Evolutionary conservation across 1,140 invertebrate genomes (phyloP), one percentile per base, ranked within the genome.

Genomic region (Platyura marginata): DNA sequence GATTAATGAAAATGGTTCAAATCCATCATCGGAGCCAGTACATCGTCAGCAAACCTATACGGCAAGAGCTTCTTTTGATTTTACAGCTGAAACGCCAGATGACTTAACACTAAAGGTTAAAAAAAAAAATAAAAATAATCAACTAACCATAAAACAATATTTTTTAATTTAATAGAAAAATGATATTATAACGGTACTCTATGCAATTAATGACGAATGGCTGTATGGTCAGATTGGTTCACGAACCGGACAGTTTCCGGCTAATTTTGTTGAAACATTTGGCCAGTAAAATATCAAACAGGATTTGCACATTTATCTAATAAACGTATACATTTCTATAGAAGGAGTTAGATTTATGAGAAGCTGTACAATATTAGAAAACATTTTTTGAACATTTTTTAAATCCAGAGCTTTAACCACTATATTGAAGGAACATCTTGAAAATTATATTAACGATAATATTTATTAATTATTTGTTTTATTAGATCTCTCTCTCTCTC

Each of bases 151-250:
- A n/a, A 13, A 13, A 8, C 6, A 29, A 8, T 8, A 29, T 29
- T 8, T 29, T 8, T 29, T 8, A 29, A 29, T 11, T 1, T 25
- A 41, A 29, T 33, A 60, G 60, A 55, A 62, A 41, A 57, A 61
- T 18, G 77, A 82, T 49, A 67, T 67, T 44, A 75, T 91, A 35
- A 72, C 66, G 44, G 70, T 90, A 35, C 57, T 79, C 36, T 72
- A 74, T 41, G 72, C 72, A 62, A 67, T 87, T 46, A 81, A 79
- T 48, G 68, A 77, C 15, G 79, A 88, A 48, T 91, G 87, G 87
- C 68, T 86, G 13, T 82, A 72, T 51, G 87, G 86, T 22, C 74
- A 80, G 53, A 72, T 67, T 40, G 63, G 70, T 38, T 74, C 72
- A 19, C 63, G 63, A 42, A 70, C 62, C 53, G 87, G 85, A 34